Base-by-base conservation (phyloP, 2,797 vertebrate species). In the Tolypeutes matacus region DNA sequence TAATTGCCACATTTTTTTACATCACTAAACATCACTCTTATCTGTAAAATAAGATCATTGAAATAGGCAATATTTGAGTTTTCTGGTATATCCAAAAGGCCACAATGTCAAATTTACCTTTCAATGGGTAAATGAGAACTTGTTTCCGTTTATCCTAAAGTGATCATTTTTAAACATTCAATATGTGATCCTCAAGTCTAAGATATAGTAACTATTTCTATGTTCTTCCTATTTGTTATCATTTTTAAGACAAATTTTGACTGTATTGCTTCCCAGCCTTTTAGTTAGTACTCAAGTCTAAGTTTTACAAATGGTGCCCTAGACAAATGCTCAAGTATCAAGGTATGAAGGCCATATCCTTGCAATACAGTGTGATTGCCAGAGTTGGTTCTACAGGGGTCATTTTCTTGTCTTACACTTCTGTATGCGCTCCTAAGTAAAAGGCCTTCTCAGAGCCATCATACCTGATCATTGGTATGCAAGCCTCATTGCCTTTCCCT, bases 271-370 rank as follows among this genome's bases (percentile, higher is more conserved):
- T 64, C n/a, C 2, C 31, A 84, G 7, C 5, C 21, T 84, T 67
- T n/a, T 65, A 27, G n/a, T n/a, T n/a, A n/a, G n/a, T n/a, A n/a
- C n/a, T n/a, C n/a, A n/a, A n/a, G n/a, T 36, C 42, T 27, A 85
- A 4, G 12, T 65, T 89, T 80, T 34, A 56, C 31, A 70, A 86
- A 81, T 36, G 4, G 14, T 85, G 0, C 34, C 8, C 25, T 67
- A 5, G 25, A 18, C 2, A 89, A 31, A 20, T 36, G 1, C 7
- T 53, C 34, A 21, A 11, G 7, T 14, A 34, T 53, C 11, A n/a
- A n/a, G 13, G 4, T 31, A 12, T 23, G 13, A 65, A 2, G 2
- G 3, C 65, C 9, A 0, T 3, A 10, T 78, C n/a, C 15, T n/a
- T 77, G 20, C 27, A 53, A n/a, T 82, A 46, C 8, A 36, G 78